These are phyloP conservation scores for Syngnathoides biaculeatus DNA, from an alignment of 2,113 vertebrate species.

Conservation along the genomic window DNA sequence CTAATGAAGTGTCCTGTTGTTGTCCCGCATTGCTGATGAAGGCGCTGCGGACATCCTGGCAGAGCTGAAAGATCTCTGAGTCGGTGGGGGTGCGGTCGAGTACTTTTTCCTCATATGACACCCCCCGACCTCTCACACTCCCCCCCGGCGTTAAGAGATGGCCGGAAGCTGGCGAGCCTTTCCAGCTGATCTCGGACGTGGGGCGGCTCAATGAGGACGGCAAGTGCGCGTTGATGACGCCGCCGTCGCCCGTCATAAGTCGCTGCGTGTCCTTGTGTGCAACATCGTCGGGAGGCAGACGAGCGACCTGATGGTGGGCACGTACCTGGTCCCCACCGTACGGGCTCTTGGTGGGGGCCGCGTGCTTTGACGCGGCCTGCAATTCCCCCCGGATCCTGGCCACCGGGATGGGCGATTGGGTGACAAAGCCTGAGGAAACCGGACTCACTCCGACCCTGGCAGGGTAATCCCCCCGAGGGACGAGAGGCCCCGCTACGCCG, in stretches of 20 bases:
- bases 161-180: constrained; percentile 37
- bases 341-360: constrained; percentile 39
- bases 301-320: constrained; percentile 13
- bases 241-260: neutral
- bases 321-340: constrained; percentile 25
- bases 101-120: constrained; percentile 59
- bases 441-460: constrained; percentile 49
- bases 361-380: constrained; percentile 72
- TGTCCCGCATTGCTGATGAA: constrained; percentile 65
- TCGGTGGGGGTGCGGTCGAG: constrained; percentile 74
- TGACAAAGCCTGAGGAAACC: constrained; percentile 53
- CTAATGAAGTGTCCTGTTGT: constrained; percentile 40
- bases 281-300: constrained; percentile 36
- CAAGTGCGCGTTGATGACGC: neutral
- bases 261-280: constrained; percentile 31
- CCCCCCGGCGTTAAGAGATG: constrained; percentile 43
- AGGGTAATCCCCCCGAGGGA: constrained; percentile 60
- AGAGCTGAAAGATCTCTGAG: constrained; percentile 77
- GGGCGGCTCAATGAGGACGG: constrained; percentile 41
- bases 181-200: constrained; percentile 34
- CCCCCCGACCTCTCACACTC: constrained; percentile 29
- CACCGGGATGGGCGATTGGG: constrained; percentile 67
- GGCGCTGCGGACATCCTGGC: constrained; percentile 67
- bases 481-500: constrained; percentile 51
- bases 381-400: constrained; percentile 68